Percentiles rank a stretch among this genome's conserved stretches.
Evolutionary conservation across 1,140 invertebrate species (phyloP).

Genomic region (Cyphomyrmex costatus): DNA sequence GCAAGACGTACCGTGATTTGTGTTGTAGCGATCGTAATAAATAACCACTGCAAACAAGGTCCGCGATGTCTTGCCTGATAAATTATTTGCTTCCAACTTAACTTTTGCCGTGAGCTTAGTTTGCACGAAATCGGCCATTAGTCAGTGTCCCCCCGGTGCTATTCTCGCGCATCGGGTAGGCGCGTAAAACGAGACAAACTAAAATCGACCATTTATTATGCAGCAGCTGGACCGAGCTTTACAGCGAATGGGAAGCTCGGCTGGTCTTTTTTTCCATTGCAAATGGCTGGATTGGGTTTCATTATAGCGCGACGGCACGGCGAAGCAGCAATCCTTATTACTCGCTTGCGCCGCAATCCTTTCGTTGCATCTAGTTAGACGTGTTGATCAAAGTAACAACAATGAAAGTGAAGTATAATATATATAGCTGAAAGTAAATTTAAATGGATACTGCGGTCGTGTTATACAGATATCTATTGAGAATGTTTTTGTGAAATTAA

Average conservation of each 20-base stretch:
- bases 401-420: background rate
- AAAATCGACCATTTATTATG: conserved; percentile 68
- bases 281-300: conserved; percentile 51
- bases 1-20: conserved; percentile 31
- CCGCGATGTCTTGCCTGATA: conserved; percentile 58
- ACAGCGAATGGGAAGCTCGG: conserved; percentile 41
- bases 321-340: conserved; percentile 33
- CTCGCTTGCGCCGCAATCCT: conserved; percentile 18
- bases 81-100: conserved; percentile 65
- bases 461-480: background rate
- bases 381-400: background rate
- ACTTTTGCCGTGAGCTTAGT: conserved; percentile 59
- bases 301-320: conserved; percentile 8
- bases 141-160: conserved; percentile 58
- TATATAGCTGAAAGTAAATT: background rate
- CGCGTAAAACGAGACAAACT: conserved; percentile 68
- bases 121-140: conserved; percentile 63
- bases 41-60: conserved; percentile 61
- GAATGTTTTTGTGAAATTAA: background rate
- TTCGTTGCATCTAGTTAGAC: background rate
- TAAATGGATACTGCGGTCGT: background rate
- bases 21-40: conserved; percentile 54
- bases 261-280: conserved; percentile 44
- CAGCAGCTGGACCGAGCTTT: conserved; percentile 63
- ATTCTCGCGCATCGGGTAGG: conserved; percentile 56